phyloP scores from a whole-genome alignment of 2,888 invertebrate species.

The Sarcophaga caerulescens region DNA sequence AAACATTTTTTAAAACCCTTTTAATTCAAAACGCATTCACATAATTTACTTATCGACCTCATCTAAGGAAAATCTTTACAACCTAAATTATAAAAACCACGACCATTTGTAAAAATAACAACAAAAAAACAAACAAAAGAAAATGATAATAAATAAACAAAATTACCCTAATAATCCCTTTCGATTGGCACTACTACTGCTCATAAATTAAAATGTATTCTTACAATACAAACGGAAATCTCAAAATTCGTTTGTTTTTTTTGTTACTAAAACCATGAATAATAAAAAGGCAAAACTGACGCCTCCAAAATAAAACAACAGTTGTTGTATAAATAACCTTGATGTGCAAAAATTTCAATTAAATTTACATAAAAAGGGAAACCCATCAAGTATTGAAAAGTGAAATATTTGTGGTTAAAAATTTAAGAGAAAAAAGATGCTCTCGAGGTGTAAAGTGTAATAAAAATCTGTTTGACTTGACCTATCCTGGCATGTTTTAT shows the following conservation, averaged over 20 bases:
- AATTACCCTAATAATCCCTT: constrained; percentile 21
- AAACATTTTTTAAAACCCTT: no score
- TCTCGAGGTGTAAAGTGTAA: constrained; percentile 2
- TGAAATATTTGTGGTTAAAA: background rate
- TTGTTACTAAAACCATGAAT: background rate
- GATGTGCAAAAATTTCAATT: constrained; percentile 11
- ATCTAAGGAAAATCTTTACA: no score
- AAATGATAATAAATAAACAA: background rate
- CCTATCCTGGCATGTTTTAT: constrained; percentile 44
- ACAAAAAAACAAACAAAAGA: no score
- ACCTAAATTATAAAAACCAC: no score
- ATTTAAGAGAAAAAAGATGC: background rate
- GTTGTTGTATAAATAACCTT: background rate
- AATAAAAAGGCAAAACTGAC: background rate
- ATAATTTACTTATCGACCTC: no score
- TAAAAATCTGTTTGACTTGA: constrained; percentile 37
- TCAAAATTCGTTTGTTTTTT: background rate
- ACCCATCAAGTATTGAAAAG: background rate
- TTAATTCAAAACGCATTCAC: no score
- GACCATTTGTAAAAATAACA: background rate
- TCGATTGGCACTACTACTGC: background rate
- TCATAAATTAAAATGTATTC: constrained; percentile 6
- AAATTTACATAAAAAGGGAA: constrained; percentile 33
- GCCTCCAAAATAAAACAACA: no score
- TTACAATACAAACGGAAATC: background rate